Evolutionary conservation across 2,113 vertebrate species (phyloP).

Genomic region (Poeciliopsis occidentalis): DNA sequence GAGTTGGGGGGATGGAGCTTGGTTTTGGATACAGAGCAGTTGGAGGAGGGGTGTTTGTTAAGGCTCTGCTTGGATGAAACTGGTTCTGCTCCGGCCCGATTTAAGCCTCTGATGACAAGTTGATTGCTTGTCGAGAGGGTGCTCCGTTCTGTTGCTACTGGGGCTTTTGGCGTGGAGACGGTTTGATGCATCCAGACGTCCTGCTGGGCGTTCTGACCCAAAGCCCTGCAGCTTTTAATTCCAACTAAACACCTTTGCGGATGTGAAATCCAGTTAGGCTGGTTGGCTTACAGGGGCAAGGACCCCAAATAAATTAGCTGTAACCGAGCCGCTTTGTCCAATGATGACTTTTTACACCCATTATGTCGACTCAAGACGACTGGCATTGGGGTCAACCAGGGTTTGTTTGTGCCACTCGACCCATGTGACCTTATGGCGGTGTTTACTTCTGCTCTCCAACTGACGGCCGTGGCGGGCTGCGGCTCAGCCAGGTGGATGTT

Average conservation of each 20-base stretch:
- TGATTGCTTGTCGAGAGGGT: slow-evolving; percentile 53
- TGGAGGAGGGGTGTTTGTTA: slow-evolving; percentile 37
- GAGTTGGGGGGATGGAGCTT: slow-evolving; percentile 1
- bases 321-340: neutral
- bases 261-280: neutral
- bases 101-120: neutral
- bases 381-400: slow-evolving; percentile 21
- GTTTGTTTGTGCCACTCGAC: slow-evolving; percentile 51
- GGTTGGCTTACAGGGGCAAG: neutral
- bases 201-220: slow-evolving; percentile 12
- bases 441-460: slow-evolving; percentile 35
- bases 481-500: slow-evolving; percentile 71
- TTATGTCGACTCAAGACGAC: neutral
- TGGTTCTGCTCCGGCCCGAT: slow-evolving; percentile 12
- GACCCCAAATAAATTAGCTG: neutral
- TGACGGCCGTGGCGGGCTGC: slow-evolving; percentile 9
- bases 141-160: neutral
- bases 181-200: neutral
- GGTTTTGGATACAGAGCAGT: slow-evolving; percentile 17
- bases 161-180: neutral
- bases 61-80: slow-evolving; percentile 22
- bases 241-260: slow-evolving; percentile 14
- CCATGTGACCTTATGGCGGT: slow-evolving; percentile 44
- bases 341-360: neutral
- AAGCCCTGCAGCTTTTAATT: slow-evolving; percentile 15